These are phyloP conservation scores for Syritta pipiens DNA, from an alignment of 2,888 invertebrate species.

Conservation along the genomic window DNA sequence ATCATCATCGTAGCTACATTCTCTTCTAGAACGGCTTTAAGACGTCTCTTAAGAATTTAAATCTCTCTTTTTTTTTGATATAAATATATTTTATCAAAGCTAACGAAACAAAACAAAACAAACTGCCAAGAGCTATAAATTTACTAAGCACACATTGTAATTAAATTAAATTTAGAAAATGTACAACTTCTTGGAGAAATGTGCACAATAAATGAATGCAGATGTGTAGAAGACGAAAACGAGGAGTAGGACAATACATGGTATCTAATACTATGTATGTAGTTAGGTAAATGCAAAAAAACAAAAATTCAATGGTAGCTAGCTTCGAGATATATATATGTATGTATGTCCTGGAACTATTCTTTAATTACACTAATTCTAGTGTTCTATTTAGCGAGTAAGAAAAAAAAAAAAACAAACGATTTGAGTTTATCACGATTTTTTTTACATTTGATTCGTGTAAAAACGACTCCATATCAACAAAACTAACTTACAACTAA, in stretches of 20 bases:
- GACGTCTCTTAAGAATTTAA: slow-evolving; percentile 50
- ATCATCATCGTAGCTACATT: slow-evolving; percentile 42
- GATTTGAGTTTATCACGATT: slow-evolving; percentile 32
- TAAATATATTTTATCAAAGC: slow-evolving; percentile 13
- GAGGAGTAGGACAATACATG: not conserved
- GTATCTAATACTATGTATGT: slow-evolving; percentile 13
- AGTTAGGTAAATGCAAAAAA: slow-evolving; percentile 45
- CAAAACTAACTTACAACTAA: slow-evolving; percentile 26
- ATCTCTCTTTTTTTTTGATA: slow-evolving; percentile 32
- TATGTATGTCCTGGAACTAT: slow-evolving; percentile 31
- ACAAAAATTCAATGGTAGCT: no score
- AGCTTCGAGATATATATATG: slow-evolving; percentile 40
- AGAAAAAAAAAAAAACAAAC: not conserved
- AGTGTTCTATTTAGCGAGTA: slow-evolving; percentile 11
- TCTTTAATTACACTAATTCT: slow-evolving; percentile 23
- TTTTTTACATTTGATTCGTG: slow-evolving; percentile 43
- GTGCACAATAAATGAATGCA: slow-evolving; percentile 24
- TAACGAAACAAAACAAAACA: slow-evolving; percentile 17
- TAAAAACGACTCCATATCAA: slow-evolving; percentile 32
- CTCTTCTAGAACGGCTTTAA: slow-evolving; percentile 34
- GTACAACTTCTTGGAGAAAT: slow-evolving; percentile 19
- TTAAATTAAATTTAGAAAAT: slow-evolving; percentile 44
- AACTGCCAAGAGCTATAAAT: slow-evolving; percentile 30
- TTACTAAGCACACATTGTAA: slow-evolving; percentile 41
- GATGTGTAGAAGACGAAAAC: not conserved